Percentiles rank a stretch among this genome's conserved stretches.
Conservation (phyloP, 1,140 invertebrate species). For the Drosophila cardini region DNA sequence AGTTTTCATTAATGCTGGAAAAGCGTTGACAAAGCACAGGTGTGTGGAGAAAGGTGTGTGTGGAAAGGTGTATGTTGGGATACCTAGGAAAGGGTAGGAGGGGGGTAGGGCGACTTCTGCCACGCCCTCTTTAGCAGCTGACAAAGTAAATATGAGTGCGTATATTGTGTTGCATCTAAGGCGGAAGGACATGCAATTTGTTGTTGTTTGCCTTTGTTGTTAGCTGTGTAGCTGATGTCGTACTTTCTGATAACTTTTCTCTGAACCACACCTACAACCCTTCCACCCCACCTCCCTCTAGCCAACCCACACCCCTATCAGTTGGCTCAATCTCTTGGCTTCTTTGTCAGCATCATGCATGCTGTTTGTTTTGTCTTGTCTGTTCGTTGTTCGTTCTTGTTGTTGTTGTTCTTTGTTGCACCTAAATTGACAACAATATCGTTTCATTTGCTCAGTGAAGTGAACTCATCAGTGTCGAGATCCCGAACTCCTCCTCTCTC, state of each 20-base stretch:
- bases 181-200: slow-evolving; percentile 82
- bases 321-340: slow-evolving; percentile 7
- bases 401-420: slow-evolving; percentile 77
- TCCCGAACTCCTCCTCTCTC: not conserved
- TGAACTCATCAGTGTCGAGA: slow-evolving; percentile 77
- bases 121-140: slow-evolving; percentile 14
- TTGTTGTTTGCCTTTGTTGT: slow-evolving; percentile 76
- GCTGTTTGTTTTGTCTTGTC: slow-evolving; percentile 78
- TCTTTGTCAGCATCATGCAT: slow-evolving; percentile 59
- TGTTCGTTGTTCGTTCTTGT: slow-evolving; percentile 22
- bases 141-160: slow-evolving; percentile 80
- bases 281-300: not conserved
- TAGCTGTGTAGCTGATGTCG: slow-evolving; percentile 12
- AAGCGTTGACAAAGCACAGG: slow-evolving; percentile 28
- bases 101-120: not conserved
- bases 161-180: slow-evolving; percentile 77
- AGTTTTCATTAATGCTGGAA: slow-evolving; percentile 77
- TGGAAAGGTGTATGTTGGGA: too few relatives aligned
- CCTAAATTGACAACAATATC: slow-evolving; percentile 83
- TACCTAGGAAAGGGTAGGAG: too few relatives aligned
- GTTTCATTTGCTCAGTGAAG: slow-evolving; percentile 82
- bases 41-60: not conserved
- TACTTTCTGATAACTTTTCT: slow-evolving; percentile 6
- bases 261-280: not conserved
- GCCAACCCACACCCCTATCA: not conserved